phyloP scores from a whole-genome alignment of 1,140 invertebrate species.

The Oncopodura yosiiana region DNA sequence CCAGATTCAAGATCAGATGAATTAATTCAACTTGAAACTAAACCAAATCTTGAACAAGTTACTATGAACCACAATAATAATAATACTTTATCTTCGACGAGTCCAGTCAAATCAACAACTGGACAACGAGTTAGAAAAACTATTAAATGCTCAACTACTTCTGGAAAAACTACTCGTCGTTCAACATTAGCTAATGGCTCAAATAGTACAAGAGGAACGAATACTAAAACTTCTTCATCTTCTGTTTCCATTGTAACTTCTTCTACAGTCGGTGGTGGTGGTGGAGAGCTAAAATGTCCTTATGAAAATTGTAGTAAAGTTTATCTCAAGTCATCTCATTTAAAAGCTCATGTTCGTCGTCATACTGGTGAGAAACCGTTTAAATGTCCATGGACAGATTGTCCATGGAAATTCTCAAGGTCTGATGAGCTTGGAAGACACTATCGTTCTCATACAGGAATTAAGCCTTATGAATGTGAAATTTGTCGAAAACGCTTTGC shows the following conservation, averaged over 20 bases:
- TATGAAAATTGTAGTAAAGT: conserved; percentile 47
- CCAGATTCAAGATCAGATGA: too few species aligned
- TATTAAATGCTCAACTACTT: too few species aligned
- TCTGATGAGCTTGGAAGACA: conserved; percentile 78
- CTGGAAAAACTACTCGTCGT: too few species aligned
- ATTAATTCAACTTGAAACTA: too few species aligned
- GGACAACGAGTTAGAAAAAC: too few species aligned
- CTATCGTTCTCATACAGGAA: conserved; percentile 66
- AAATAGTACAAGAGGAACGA: too few species aligned
- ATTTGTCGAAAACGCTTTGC: conserved; percentile 78
- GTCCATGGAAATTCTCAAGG: conserved; percentile 84
- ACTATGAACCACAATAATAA: too few species aligned
- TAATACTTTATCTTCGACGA: too few species aligned
- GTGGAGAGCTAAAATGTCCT: conserved; percentile 20
- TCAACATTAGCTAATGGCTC: too few species aligned
- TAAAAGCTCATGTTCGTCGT: conserved; percentile 83
- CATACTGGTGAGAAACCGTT: conserved; percentile 95
- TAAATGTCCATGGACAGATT: conserved; percentile 78
- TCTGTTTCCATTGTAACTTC: not conserved
- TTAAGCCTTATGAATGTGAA: conserved; percentile 75
- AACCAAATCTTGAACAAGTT: too few species aligned
- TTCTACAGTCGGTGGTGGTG: not conserved
- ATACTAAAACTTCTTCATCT: too few species aligned
- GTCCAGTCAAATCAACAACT: too few species aligned
- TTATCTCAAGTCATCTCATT: conserved; percentile 87